Conservation (phyloP, 2,113 vertebrate species). For the Paraplagusia blochii region DNA sequence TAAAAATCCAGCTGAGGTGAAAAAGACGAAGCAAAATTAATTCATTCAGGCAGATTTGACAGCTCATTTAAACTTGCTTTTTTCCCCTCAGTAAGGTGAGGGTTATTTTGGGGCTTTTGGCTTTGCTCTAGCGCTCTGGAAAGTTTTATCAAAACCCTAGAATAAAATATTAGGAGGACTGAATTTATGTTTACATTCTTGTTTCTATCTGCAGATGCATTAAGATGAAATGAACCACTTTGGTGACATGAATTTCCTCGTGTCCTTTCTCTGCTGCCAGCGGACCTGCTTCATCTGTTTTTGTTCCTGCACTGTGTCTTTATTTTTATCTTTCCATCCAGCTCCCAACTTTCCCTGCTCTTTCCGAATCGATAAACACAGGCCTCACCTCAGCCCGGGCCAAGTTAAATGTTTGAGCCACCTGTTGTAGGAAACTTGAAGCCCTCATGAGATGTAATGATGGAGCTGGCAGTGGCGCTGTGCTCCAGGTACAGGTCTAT, state of each 20-base stretch:
- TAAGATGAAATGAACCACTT: conserved; percentile 23
- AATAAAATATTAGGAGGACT: conserved; percentile 35
- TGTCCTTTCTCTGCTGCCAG: conserved; percentile 23
- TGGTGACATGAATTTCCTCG: conserved; percentile 21
- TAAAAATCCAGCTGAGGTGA: conserved; percentile 14
- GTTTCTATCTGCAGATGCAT: conserved; percentile 42
- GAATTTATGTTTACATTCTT: conserved; percentile 55
- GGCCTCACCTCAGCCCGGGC: conserved; percentile 70
- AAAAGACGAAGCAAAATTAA: conserved; percentile 32
- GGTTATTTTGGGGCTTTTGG: conserved; percentile 21
- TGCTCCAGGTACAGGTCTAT: conserved; percentile 52
- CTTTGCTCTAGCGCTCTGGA: conserved; percentile 46
- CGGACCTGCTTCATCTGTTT: conserved; percentile 19
- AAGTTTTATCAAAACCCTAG: conserved; percentile 47
- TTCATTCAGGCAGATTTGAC: conserved; percentile 29
- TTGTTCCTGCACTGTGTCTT: conserved; percentile 9
- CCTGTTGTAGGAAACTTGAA: conserved; percentile 80
- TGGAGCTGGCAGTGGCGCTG: conserved; percentile 49
- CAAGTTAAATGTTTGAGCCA: conserved; percentile 83
- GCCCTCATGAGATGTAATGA: conserved; percentile 71
- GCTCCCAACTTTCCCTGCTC: conserved; percentile 36
- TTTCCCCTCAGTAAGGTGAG: neutral
- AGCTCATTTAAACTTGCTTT: neutral
- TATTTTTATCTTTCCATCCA: conserved; percentile 37
- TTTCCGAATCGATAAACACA: conserved; percentile 74